Evolutionary conservation across 2,113 vertebrate species (phyloP), one percentile per base, ranked within the genome.

Genomic region (Rousettus leschenaultii): DNA sequence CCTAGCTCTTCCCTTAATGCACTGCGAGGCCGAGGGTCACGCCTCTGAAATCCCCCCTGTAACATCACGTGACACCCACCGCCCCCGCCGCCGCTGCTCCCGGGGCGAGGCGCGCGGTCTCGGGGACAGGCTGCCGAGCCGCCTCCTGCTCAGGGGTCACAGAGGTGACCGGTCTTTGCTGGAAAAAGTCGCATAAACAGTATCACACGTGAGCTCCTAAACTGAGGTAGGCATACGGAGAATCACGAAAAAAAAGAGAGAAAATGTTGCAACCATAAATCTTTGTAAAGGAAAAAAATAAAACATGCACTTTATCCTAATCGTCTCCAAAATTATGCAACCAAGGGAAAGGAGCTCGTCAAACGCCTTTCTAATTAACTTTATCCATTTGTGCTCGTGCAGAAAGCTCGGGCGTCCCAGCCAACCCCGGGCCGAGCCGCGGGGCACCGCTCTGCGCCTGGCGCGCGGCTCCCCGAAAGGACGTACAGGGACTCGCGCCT

Each of bases 291-390:
- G 40, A 73, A 93, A 93, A 86, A 53, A 57, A 85, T 71, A 96
- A 93, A 77, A 28, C 43, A 90, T 11, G 96, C 89, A 96, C 45
- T 96, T 95, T 96, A 55, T 94, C 93, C 55, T 92, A 88, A 88
- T 61, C 57, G 95, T 96, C 88, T 97, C 95, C 92, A 92, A 92
- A 97, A 98, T 97, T 96, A 98, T 97, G 85, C 98, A 97, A 98
- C 2, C 43, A 96, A 77, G 87, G 94, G 96, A 96, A 38, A 97
- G 97, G 89, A 94, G 79, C 96, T 97, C 98, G 98, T 98, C 98
- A 98, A 97, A 97, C 97, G 88, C 95, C 89, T 97, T 98, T 94
- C 88, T 98, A 98, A 98, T 98, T 98, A 98, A 98, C 98, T 98
- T 98, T 98, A 98, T 98, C 86, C 97, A 98, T 98, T 98, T 98